Conservation (phyloP, 2,113 vertebrate genomes). For the Grammatotria lemairii region DNA sequence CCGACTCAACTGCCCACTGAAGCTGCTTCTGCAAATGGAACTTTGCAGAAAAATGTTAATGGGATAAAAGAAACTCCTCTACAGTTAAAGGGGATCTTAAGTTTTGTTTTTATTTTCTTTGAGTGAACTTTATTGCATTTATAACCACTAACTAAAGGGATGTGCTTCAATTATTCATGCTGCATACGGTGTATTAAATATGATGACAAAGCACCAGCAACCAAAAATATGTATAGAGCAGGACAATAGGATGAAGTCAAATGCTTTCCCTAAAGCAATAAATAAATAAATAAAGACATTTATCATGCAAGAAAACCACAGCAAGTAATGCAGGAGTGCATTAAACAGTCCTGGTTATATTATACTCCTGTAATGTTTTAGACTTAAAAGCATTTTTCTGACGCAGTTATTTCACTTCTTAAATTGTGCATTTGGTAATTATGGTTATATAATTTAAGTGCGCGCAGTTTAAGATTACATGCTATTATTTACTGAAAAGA, state of each 20-base stretch:
- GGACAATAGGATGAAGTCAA: neutral
- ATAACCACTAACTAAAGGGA: neutral
- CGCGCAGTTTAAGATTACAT: neutral
- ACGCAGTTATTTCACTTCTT: neutral
- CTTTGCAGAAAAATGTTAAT: neutral
- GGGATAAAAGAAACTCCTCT: neutral
- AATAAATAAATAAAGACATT: neutral
- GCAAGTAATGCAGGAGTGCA: neutral
- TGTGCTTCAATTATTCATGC: neutral
- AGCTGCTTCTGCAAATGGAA: neutral
- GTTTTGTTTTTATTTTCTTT: neutral
- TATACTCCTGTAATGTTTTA: neutral
- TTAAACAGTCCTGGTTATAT: neutral
- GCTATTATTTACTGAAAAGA: neutral
- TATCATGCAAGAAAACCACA: neutral
- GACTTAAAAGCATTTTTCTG: neutral
- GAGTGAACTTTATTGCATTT: neutral
- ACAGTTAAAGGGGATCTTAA: neutral
- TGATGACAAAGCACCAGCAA: neutral
- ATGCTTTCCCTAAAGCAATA: neutral
- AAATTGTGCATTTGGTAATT: neutral
- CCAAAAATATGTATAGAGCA: neutral
- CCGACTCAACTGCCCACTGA: neutral
- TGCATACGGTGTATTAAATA: neutral
- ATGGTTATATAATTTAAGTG: neutral